These are phyloP conservation scores for Myodes glareolus DNA, from an alignment of 2,113 vertebrate species.

Conservation along the genomic window DNA sequence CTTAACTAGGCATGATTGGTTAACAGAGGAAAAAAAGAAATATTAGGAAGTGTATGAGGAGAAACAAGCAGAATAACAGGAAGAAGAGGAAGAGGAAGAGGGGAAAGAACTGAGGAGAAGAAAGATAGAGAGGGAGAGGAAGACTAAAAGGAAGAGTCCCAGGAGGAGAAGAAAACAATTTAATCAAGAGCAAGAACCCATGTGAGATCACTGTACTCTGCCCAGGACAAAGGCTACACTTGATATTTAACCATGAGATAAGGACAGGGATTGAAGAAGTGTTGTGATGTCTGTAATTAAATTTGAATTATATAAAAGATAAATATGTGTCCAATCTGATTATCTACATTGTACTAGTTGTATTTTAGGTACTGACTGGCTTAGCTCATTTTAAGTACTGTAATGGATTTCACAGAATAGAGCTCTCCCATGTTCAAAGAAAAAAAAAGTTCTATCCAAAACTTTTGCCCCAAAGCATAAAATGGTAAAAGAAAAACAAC, in stretches of 20 bases:
- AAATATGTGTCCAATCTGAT: neutral
- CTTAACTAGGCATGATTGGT: too few species aligned
- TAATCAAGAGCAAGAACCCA: neutral
- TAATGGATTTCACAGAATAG: neutral
- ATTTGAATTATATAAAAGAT: neutral
- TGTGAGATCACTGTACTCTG: too few species aligned
- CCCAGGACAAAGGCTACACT: neutral
- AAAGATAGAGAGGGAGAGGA: neutral
- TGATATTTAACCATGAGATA: neutral
- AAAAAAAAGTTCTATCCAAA: neutral
- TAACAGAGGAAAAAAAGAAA: too few species aligned
- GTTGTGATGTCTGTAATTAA: neutral
- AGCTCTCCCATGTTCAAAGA: neutral
- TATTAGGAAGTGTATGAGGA: too few species aligned
- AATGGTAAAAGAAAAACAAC: neutral
- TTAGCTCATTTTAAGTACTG: too few species aligned
- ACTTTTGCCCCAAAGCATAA: neutral
- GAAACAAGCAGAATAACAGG: rapidly evolving
- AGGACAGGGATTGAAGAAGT: neutral
- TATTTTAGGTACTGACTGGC: neutral
- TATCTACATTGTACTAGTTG: neutral
- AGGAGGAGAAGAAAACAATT: neutral
- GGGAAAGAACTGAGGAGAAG: neutral
- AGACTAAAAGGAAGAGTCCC: rapidly evolving
- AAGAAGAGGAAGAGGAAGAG: neutral